These are phyloP conservation scores for Malurus elegans DNA, from an alignment of 2,113 vertebrate species.

Conservation along the genomic window DNA sequence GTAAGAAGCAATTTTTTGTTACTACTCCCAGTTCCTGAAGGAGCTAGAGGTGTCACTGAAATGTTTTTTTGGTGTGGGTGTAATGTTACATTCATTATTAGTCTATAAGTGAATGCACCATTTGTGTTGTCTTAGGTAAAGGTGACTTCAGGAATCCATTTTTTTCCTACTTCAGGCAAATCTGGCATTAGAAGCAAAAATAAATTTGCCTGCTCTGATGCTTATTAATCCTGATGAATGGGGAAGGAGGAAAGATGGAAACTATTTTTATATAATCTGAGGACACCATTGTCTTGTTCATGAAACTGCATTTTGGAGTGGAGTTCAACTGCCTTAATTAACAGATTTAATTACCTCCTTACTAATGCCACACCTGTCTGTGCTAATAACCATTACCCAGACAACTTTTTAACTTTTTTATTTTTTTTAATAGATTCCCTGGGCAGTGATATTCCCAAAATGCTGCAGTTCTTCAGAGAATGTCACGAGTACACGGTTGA, in stretches of 20 bases:
- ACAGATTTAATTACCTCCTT: not conserved
- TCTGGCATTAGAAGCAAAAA: not conserved
- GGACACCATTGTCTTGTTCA: fast-evolving
- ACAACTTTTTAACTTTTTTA: not conserved
- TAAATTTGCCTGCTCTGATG: fast-evolving
- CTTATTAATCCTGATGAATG: not conserved
- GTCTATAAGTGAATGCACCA: not conserved
- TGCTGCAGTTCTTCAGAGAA: constrained; percentile 81
- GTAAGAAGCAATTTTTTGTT: constrained; percentile 52
- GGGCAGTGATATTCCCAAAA: constrained; percentile 79
- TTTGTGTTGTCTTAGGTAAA: not conserved
- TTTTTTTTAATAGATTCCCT: constrained; percentile 76
- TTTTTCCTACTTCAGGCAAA: not conserved
- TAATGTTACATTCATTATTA: fast-evolving
- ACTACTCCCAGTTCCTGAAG: not conserved
- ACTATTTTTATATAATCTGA: fast-evolving
- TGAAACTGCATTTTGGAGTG: not conserved
- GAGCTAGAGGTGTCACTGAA: not conserved
- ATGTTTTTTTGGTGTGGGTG: not conserved
- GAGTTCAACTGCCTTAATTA: not conserved
- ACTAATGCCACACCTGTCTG: fast-evolving
- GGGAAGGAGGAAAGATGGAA: not conserved
- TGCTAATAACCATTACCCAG: not conserved
- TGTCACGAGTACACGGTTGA: constrained; percentile 83
- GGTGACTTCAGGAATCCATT: not conserved